Base-by-base conservation (phyloP, 2,888 invertebrate genomes). In the Pristionchus entomophagus region DNA sequence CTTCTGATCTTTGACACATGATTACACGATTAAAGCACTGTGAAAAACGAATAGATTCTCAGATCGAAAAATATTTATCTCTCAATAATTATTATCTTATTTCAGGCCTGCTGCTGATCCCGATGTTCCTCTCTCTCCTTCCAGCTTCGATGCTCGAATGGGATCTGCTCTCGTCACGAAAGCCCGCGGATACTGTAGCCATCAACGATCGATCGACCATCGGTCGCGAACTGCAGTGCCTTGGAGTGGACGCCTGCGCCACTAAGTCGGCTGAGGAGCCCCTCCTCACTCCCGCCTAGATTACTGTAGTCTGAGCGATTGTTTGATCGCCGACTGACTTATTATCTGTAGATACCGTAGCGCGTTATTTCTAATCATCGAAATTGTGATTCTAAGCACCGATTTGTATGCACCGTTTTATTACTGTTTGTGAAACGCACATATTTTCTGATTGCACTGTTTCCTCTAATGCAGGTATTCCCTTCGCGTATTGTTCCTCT, bases 31-130 rank as follows among this genome's bases (percentile, higher is more conserved):
- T n/a, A n/a, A 14, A 51, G 51, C 2, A 51, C 51, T 51, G 2
- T 22, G 22, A 12, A 22, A 5, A 51, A 51, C 1, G 4, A 19
- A 22, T 22, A 22, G 51, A 1, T 51, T 51, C 51, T 22, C 51
- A 12, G 22, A 22, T 51, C 10, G 12, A 19, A 51, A 14, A 51
- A 51, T 19, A 19, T 51, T 51, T 10, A 2, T 19, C 12, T 5
- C 2, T 35, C 69, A 32, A 69, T 32, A 69, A 69, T 14, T 32
- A 77, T 77, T 45, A 12, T 14, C 78, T 4, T 1, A 17, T 38
- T 84, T 26, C 49, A 84, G 84, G 84, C 32, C 73, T 84, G 35
- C 49, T 84, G 2, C 84, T 84, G 22, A 84, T 84, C 38, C 84
- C 84, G 32, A 84, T 84, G 84, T 53, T 73, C 51, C 53, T 84